phyloP scores from a whole-genome alignment of 2,113 vertebrate species.

The Sorex araneus region DNA sequence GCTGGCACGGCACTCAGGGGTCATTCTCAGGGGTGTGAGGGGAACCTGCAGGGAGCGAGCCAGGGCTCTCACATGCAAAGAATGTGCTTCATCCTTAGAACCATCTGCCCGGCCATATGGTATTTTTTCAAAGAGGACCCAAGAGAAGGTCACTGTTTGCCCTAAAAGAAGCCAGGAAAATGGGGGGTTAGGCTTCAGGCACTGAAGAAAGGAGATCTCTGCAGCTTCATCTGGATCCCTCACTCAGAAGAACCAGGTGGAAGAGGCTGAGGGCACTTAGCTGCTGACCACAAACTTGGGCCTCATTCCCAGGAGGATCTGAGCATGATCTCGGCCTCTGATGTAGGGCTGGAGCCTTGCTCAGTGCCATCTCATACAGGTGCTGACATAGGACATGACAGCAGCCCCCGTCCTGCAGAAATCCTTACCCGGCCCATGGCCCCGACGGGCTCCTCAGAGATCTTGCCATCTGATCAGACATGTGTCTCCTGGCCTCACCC shows the following conservation, averaged over 20 bases:
- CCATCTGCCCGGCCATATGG: no score
- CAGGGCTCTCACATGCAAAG: no score
- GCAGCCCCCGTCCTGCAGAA: background rate
- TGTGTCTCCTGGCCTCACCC: background rate
- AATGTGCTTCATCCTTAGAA: no score
- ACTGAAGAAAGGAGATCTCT: background rate
- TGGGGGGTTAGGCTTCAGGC: background rate
- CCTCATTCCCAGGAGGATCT: background rate
- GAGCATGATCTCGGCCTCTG: background rate
- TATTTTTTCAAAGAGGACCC: background rate
- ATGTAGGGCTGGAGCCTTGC: background rate
- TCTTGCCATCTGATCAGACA: background rate
- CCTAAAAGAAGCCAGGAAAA: background rate
- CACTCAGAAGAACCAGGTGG: background rate
- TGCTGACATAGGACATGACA: rapidly evolving
- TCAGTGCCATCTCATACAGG: rapidly evolving
- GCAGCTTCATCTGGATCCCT: background rate
- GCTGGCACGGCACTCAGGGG: no score
- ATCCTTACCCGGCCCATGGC: background rate
- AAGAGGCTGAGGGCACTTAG: background rate
- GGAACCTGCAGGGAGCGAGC: no score
- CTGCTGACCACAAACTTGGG: background rate
- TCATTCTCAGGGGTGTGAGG: no score
- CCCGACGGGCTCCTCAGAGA: background rate
- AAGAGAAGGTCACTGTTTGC: background rate